Percentiles rank a stretch among this genome's conserved stretches.
Evolutionary conservation across 2,888 invertebrate species (phyloP).

Genomic region (Masnerella sp.): DNA sequence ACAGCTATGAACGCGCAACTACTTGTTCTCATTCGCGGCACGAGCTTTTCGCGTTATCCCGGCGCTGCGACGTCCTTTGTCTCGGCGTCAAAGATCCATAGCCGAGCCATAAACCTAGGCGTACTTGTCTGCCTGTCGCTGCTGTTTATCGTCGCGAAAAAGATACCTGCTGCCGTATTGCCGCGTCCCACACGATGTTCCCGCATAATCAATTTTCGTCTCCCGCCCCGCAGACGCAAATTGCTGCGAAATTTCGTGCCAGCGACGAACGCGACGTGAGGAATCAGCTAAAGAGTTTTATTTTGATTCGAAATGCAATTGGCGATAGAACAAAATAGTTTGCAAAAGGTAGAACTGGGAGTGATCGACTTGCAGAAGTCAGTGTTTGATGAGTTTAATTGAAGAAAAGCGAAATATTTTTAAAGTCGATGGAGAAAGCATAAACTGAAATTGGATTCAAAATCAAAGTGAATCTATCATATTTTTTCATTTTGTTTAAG

Average conservation of each 20-base stretch:
- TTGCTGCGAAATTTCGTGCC: slow-evolving; percentile 25
- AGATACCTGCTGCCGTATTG: slow-evolving; percentile 25
- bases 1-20: slow-evolving; percentile 56
- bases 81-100: slow-evolving; percentile 42
- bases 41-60: slow-evolving; percentile 48
- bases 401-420: no score
- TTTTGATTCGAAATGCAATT: no score
- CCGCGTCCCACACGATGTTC: slow-evolving; percentile 7
- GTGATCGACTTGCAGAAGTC: no score
- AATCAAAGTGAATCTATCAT: no score
- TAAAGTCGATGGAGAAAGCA: no score
- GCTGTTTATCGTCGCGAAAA: slow-evolving; percentile 53
- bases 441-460: no score
- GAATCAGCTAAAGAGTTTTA: no score
- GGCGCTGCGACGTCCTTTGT: slow-evolving; percentile 36
- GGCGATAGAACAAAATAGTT: no score
- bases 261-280: no score
- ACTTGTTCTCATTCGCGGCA: slow-evolving; percentile 48
- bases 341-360: no score
- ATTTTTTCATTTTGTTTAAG: no score
- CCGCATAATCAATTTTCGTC: slow-evolving; percentile 38
- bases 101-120: slow-evolving; percentile 45
- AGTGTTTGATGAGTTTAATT: no score
- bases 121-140: slow-evolving; percentile 51
- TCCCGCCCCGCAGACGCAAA: slow-evolving; percentile 18